phyloP scores from a whole-genome alignment of 2,888 invertebrate genomes.

The Amphimallon solstitiale region DNA sequence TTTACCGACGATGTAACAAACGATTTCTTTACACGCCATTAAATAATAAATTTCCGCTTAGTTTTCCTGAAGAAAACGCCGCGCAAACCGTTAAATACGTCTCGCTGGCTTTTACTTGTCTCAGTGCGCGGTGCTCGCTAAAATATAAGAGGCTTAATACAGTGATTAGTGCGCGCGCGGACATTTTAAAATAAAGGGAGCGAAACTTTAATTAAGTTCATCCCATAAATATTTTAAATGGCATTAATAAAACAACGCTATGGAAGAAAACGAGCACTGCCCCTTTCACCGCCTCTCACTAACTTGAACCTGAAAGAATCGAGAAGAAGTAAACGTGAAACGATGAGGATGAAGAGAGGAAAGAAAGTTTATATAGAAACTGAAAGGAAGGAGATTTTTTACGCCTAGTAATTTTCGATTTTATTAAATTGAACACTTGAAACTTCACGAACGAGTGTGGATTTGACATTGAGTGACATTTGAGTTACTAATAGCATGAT shows the following conservation, averaged over 20 bases:
- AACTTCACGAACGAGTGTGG: background rate
- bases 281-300: background rate
- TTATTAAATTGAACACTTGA: background rate
- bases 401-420: background rate
- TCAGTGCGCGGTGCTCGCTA: constrained; percentile 23
- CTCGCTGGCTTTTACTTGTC: background rate
- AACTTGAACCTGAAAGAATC: background rate
- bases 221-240: constrained; percentile 53
- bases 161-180: constrained; percentile 46
- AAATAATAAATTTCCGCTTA: constrained; percentile 34
- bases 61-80: constrained; percentile 24
- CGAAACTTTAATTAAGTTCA: constrained; percentile 54
- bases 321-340: background rate
- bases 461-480: background rate
- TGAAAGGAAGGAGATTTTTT: too few species aligned
- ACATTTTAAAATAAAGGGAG: constrained; percentile 47
- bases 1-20: constrained; percentile 9
- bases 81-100: constrained; percentile 7
- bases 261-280: background rate
- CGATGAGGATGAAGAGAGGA: background rate
- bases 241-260: constrained; percentile 40
- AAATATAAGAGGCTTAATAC: constrained; percentile 50
- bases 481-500: too few species aligned
- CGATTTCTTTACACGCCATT: constrained; percentile 31
- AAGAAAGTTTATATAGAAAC: too few species aligned